Percentiles rank a stretch among this genome's conserved stretches.
Evolutionary conservation across 2,888 invertebrate genomes (phyloP).

Genomic region (Eurytoma californica): DNA sequence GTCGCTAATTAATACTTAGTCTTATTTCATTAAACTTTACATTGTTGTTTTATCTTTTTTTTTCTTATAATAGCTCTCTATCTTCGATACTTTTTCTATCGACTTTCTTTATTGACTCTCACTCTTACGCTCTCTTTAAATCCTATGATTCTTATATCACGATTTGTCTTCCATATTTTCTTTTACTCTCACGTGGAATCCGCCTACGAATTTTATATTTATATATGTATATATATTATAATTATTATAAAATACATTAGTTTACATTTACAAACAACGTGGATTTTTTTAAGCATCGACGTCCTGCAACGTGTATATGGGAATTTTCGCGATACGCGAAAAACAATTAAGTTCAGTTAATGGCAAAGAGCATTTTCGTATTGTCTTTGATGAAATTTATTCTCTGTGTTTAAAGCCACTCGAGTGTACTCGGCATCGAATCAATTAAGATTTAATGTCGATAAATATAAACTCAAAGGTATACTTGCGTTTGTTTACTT

Average conservation of each 20-base stretch:
- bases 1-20: constrained; percentile 56
- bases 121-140: constrained; percentile 58
- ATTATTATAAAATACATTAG: constrained; percentile 73
- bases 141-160: constrained; percentile 57
- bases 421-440: background rate
- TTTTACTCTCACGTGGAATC: constrained; percentile 57
- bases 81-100: constrained; percentile 52
- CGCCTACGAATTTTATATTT: constrained; percentile 59
- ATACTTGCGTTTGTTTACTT: background rate
- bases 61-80: constrained; percentile 53
- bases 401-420: constrained; percentile 23
- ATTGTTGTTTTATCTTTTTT: constrained; percentile 49
- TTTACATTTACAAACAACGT: constrained; percentile 72
- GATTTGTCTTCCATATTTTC: constrained; percentile 52
- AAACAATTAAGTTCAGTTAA: constrained; percentile 48
- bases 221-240: constrained; percentile 60
- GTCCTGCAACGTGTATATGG: constrained; percentile 59
- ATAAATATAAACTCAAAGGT: constrained; percentile 2
- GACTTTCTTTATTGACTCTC: constrained; percentile 60
- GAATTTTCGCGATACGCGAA: constrained; percentile 53
- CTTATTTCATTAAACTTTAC: constrained; percentile 56
- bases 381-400: constrained; percentile 48
- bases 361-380: constrained; percentile 46
- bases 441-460: too few species aligned
- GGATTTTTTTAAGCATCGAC: constrained; percentile 68